These are phyloP conservation scores for Acholoe squamosa DNA, from an alignment of 2,888 invertebrate species.

Conservation along the genomic window DNA sequence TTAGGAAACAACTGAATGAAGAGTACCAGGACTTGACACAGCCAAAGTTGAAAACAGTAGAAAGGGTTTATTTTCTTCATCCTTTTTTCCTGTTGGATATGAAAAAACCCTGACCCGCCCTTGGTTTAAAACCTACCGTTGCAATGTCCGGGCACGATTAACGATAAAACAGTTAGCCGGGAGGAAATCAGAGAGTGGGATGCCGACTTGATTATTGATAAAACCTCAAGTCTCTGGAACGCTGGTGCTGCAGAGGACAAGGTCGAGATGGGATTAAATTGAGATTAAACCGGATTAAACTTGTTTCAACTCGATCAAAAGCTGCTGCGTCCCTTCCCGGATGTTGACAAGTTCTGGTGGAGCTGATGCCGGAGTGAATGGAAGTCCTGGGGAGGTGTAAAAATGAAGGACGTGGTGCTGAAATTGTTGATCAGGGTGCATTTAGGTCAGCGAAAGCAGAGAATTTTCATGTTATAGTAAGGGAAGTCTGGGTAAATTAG, in stretches of 20 bases:
- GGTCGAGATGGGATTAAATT: neutral
- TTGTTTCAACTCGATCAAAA: neutral
- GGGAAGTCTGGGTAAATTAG: too few relatives aligned
- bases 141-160: neutral
- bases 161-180: constrained; percentile 6
- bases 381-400: neutral
- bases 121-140: neutral
- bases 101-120: neutral
- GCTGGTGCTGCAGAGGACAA: neutral
- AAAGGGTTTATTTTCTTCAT: too few relatives aligned
- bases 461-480: too few relatives aligned
- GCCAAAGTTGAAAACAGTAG: too few relatives aligned
- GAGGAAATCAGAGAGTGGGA: neutral
- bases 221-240: neutral
- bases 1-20: too few relatives aligned
- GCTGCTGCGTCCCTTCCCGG: constrained; percentile 6
- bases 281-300: neutral
- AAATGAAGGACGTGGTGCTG: neutral
- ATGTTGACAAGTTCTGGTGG: neutral
- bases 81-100: neutral
- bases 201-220: neutral
- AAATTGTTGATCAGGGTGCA: too few relatives aligned
- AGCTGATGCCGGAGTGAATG: neutral
- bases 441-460: too few relatives aligned
- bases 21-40: too few relatives aligned